A percentile compares a stretch with the other conserved stretches of the same genome.
These are phyloP conservation scores for Euleptes europaea DNA, from an alignment of 2,113 vertebrate species.

Conservation along the genomic window DNA sequence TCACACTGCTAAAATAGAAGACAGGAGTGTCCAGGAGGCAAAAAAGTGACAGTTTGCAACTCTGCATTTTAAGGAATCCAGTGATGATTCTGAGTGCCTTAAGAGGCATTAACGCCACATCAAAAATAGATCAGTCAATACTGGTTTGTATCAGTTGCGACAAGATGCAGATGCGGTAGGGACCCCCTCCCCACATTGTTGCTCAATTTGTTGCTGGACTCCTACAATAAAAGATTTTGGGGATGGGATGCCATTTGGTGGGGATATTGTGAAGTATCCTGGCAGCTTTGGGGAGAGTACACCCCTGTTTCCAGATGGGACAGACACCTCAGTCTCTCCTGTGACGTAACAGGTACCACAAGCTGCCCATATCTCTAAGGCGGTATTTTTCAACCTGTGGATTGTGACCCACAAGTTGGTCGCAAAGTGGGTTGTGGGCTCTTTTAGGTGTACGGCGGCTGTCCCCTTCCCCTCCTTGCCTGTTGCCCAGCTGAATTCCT, in stretches of 20 bases:
- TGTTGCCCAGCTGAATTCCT: too few relatives aligned
- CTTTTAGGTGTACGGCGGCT: too few relatives aligned
- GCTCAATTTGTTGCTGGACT: neutral
- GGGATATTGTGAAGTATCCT: neutral
- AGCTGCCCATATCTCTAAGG: too few relatives aligned
- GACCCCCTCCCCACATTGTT: neutral
- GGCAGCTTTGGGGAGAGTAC: neutral
- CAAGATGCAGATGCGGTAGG: neutral
- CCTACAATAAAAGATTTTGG: neutral
- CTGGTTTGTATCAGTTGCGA: neutral
- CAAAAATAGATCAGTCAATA: conserved; percentile 19
- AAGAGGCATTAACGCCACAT: neutral
- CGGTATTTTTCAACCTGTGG: too few relatives aligned
- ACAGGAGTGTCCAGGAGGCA: neutral
- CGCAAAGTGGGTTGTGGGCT: too few relatives aligned
- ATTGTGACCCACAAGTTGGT: too few relatives aligned
- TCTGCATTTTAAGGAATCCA: conserved; percentile 5
- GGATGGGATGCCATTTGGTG: neutral
- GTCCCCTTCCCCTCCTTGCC: too few relatives aligned
- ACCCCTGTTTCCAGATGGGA: too few relatives aligned
- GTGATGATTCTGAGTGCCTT: neutral
- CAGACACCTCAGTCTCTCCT: neutral
- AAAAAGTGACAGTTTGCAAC: conserved; percentile 19
- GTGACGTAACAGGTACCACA: too few relatives aligned
- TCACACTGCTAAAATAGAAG: conserved; percentile 16